A percentile compares a stretch with the other conserved stretches of the same genome.
These are phyloP conservation scores for Acanthosoma haemorrhoidale DNA, from an alignment of 2,888 invertebrate species.

Conservation along the genomic window DNA sequence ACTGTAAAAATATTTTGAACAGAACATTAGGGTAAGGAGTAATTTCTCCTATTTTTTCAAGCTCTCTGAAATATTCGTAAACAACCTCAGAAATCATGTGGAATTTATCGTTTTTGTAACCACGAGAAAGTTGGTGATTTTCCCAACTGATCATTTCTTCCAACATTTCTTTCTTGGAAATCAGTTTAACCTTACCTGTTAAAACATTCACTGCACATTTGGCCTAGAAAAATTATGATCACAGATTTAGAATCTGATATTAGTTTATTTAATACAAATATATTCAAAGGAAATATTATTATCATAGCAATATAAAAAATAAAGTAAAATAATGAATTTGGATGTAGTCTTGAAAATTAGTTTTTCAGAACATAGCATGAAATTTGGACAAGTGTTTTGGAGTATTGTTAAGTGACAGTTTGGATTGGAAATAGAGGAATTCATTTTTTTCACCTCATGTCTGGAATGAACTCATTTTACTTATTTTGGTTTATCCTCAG, in stretches of 20 bases:
- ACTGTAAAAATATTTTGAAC: neutral
- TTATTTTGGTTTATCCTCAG: too few species aligned
- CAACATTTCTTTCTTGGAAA: slow-evolving; percentile 58
- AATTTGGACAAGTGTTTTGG: too few species aligned
- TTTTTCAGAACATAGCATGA: too few species aligned
- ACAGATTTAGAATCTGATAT: slow-evolving; percentile 35
- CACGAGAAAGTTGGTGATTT: neutral
- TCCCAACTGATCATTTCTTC: slow-evolving; percentile 50
- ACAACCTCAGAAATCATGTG: slow-evolving; percentile 11
- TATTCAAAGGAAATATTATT: neutral
- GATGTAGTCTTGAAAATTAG: too few species aligned
- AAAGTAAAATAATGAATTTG: too few species aligned
- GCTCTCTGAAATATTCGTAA: neutral
- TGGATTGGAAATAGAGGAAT: too few species aligned
- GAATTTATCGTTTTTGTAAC: neutral
- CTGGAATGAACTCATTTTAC: too few species aligned
- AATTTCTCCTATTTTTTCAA: neutral
- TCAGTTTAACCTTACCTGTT: slow-evolving; percentile 57
- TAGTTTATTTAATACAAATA: neutral
- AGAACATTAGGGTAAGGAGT: neutral
- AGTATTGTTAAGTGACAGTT: too few species aligned
- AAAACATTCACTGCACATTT: slow-evolving; percentile 61
- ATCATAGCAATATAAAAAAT: too few species aligned
- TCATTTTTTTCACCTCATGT: too few species aligned
- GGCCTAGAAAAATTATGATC: slow-evolving; percentile 48